Evolutionary conservation across 1,140 invertebrate species (phyloP).

Genomic region (Psix sp.): DNA sequence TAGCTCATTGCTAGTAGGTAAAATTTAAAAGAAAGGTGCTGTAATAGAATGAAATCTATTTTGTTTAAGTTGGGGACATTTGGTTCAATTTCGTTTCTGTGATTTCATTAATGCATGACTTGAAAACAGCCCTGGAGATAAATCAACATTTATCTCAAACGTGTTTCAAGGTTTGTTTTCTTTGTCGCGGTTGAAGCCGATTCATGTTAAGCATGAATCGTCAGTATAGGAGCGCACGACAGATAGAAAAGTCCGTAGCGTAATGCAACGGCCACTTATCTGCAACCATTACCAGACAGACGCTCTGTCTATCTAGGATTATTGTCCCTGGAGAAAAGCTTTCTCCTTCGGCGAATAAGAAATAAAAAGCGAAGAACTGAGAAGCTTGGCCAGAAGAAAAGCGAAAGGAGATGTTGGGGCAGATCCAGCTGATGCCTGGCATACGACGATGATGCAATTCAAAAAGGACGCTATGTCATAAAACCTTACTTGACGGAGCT

Average conservation of each 20-base stretch:
- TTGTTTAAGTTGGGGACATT: constrained; percentile 25
- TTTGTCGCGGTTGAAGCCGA: constrained; percentile 43
- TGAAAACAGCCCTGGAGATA: constrained; percentile 38
- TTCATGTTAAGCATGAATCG: constrained; percentile 20
- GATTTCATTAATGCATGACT: constrained; percentile 45
- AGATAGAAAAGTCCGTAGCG: constrained; percentile 28
- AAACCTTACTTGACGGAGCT: constrained; percentile 8
- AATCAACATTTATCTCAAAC: constrained; percentile 52
- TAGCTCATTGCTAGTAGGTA: constrained; percentile 7
- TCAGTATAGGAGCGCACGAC: constrained; percentile 2
- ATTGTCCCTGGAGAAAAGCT: constrained; percentile 45
- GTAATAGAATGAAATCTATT: constrained; percentile 35
- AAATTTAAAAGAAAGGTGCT: constrained; percentile 35
- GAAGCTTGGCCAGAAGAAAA: constrained; percentile 8
- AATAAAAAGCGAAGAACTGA: constrained; percentile 22
- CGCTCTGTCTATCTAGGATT: constrained; percentile 40
- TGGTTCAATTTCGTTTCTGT: constrained; percentile 17
- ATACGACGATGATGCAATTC: constrained; percentile 21
- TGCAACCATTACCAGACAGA: constrained; percentile 35
- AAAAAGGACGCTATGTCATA: constrained; percentile 2
- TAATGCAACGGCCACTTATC: constrained; percentile 47
- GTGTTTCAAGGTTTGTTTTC: constrained; percentile 45
- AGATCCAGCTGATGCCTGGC: constrained; percentile 4
- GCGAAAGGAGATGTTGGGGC: constrained; percentile 17
- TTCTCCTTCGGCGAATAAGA: constrained; percentile 22